Evolutionary conservation across 2,113 vertebrate species (phyloP), one percentile per base, ranked within the genome.

Genomic region (Hydrochoerus hydrochaeris): DNA sequence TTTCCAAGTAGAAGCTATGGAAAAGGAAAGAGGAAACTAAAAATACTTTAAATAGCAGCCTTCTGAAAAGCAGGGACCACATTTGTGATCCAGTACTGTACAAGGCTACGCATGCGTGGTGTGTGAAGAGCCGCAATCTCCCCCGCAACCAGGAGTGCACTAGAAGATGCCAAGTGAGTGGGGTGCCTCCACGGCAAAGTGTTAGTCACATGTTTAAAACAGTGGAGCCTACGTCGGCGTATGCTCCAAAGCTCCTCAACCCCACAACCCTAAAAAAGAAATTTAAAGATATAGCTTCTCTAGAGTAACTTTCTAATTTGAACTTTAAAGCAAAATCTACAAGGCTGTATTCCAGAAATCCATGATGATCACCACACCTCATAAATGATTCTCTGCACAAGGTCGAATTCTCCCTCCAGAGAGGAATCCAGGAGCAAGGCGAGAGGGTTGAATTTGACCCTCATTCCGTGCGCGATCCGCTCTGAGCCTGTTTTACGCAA

Each of bases 311-410:
- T 97, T 84, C 71, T 52, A 65, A 49, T 94, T 38, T 63, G 26
- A 95, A 77, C 9, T 85, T 87, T 63, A 91, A 89, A 95, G 52
- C 41, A 90, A 92, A 91, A 94, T 1, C 73, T 28, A 46, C 1
- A 54, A 97, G 58, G 49, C 41, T 3, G 0, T 73, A 62, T 71
- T 78, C 77, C 87, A 90, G 38, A 85, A 92, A 67, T 54, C 32
- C 67, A 28, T 46, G 46, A 96, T 19, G 6, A 32, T 7, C 44
- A n/a, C 69, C 91, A 96, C 98, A 99, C 99, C 99, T 99, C 99
- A 92, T 99, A 99, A 97, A 99, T 99, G 98, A 99, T 99, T 98
- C 99, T 99, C 98, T 99, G 99, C 67, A 99, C 99, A 14, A 99
- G 99, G 98, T 99, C 99, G 97, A 99, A 99, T 98, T 99, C 99